Evolutionary conservation across 2,888 invertebrate species (phyloP).

Genomic region (Bugula neritina): DNA sequence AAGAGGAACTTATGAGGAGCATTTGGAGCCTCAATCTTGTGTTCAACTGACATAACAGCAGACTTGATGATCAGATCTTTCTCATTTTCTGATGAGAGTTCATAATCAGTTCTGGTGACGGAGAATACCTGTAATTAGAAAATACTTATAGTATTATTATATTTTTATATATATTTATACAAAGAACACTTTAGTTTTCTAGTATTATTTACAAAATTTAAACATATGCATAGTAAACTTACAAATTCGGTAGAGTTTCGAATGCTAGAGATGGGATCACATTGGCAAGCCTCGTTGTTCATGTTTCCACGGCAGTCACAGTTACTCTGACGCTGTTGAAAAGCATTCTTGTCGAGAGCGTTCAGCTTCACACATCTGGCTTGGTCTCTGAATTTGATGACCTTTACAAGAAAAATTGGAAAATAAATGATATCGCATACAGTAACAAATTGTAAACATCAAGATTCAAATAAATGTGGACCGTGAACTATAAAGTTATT

Average conservation of each 20-base stretch:
- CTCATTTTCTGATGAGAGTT: not conserved
- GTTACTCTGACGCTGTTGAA: slow-evolving; percentile 12
- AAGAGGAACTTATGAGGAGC: not conserved
- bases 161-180: too few species aligned
- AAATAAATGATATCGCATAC: too few species aligned
- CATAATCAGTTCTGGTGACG: not conserved
- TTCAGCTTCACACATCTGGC: slow-evolving; percentile 10
- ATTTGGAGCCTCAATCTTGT: not conserved
- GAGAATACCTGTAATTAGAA: not conserved
- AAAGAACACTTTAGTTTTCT: too few species aligned
- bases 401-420: too few species aligned
- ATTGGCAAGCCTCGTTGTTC: not conserved
- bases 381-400: slow-evolving; percentile 8
- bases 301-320: slow-evolving; percentile 7
- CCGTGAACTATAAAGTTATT: too few species aligned
- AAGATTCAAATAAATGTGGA: too few species aligned
- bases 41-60: not conserved
- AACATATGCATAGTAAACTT: too few species aligned
- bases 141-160: too few species aligned
- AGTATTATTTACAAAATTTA: too few species aligned
- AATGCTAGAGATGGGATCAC: not conserved
- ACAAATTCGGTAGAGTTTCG: not conserved
- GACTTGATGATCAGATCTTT: not conserved
- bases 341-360: not conserved
- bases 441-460: too few species aligned